Evolutionary conservation across 92 coral and sea anemone genomes (phyloP), one percentile per base, ranked within the genome.

Genomic region (Scolanthus callimorphus): DNA sequence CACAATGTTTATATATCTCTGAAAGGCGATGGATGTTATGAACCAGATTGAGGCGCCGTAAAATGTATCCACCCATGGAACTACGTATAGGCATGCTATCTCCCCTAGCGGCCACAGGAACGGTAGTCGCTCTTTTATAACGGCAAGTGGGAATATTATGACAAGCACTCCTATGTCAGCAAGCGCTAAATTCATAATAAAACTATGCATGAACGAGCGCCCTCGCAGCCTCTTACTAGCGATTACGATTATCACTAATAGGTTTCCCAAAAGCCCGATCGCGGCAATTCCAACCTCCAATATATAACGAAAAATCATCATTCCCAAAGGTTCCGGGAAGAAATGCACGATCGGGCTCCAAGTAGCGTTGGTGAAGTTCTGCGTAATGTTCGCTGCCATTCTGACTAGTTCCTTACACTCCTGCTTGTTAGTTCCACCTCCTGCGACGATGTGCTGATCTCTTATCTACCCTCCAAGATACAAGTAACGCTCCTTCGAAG

Each of bases 11-110:
- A 23, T 38, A 39, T 69, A 70, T 57, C 91, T 37, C 22, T 85
- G 85, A 25, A 73, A 65, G 0, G 92, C 85, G 2, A 85, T 70
- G 11, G 83, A 54, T 0, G 85, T 74, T 23, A 85, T 70, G 20
- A 57, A 70, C 86, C 79, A 74, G 2, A 85, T 80, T 0, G 92
- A 85, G 2, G 85, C 86, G 4, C 92, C 92, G 55, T 56, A 85
- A 47, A 85, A 85, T 13, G 83, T 62, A 27, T 85, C 92, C 3
- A 63, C 37, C 0, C 57, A 13, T 1, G 92, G 92, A 25, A n/a
- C 63, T 0, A 85, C 22, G 20, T 63, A 71, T 24, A 59, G 57
- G 31, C 92, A 85, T 9, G 39, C 53, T 17, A 76, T 41, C 22
- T 44, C 62, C 0, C 92, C 92, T 38, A 85, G 58, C 3, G 80